Conservation (phyloP, 2,113 vertebrate genomes). For the Myiagra hebetior region DNA sequence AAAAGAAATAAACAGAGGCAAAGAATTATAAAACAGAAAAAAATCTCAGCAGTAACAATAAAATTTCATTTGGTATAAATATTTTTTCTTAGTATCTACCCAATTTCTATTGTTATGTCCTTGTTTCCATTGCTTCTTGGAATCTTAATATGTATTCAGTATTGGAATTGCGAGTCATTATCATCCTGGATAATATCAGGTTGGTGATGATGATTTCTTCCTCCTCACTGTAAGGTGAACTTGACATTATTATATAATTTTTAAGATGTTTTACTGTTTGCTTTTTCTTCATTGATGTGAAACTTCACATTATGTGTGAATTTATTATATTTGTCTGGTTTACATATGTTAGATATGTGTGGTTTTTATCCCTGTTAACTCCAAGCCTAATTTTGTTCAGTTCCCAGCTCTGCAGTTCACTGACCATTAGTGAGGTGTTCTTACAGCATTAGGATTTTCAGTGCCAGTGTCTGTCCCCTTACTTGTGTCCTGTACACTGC, state of each 20-base stretch:
- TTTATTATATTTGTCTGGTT: background rate
- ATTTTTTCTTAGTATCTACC: background rate
- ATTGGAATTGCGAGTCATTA: background rate
- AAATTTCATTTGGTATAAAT: background rate
- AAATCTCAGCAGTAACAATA: background rate
- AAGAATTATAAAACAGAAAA: background rate
- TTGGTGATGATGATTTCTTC: background rate
- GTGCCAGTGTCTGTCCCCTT: background rate
- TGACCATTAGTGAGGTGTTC: background rate
- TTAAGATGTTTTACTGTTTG: background rate
- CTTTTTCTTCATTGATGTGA: background rate
- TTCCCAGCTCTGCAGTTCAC: background rate
- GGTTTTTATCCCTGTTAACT: background rate
- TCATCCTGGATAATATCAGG: background rate
- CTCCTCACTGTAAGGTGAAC: background rate
- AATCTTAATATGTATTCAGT: background rate
- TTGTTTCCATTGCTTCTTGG: background rate
- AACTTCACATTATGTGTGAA: background rate
- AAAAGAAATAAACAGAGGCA: background rate
- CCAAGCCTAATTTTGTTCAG: background rate
- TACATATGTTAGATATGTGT: accelerated
- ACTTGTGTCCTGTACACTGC: background rate
- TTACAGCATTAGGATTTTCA: background rate
- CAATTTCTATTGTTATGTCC: background rate
- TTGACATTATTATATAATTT: background rate